phyloP scores from a whole-genome alignment of 2,888 invertebrate species.

The Abrostola triplasia region DNA sequence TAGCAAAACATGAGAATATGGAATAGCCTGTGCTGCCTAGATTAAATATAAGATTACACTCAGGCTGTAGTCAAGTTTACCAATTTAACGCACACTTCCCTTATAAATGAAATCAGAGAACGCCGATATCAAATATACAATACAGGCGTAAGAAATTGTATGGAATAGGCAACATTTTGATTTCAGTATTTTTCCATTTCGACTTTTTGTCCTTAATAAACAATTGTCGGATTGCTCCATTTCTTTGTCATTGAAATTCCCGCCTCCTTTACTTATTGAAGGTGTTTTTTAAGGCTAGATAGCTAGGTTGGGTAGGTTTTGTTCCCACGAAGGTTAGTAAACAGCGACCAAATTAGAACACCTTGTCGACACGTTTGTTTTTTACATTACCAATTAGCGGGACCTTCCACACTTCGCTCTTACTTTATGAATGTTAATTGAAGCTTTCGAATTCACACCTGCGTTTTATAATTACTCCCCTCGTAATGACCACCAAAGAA shows the following conservation, averaged over 20 bases:
- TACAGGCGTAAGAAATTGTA: slow-evolving; percentile 13
- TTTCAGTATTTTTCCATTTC: slow-evolving; percentile 16
- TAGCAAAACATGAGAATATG: slow-evolving; percentile 12
- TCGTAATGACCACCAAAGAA: slow-evolving; percentile 35
- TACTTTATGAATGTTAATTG: slow-evolving; percentile 58
- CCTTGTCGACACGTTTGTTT: slow-evolving; percentile 60
- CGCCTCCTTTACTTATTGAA: slow-evolving; percentile 20
- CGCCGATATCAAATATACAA: slow-evolving; percentile 9
- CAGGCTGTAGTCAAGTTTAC: slow-evolving; percentile 12
- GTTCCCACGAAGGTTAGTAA: slow-evolving; percentile 48
- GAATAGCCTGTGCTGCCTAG: slow-evolving; percentile 22
- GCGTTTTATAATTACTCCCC: slow-evolving; percentile 51
- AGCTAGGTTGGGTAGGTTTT: slow-evolving; percentile 16
- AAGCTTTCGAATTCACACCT: slow-evolving; percentile 57
- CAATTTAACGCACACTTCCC: slow-evolving; percentile 7
- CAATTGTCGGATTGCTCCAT: slow-evolving; percentile 25
- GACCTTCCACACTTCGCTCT: slow-evolving; percentile 41
- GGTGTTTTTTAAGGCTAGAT: slow-evolving; percentile 30
- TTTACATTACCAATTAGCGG: slow-evolving; percentile 62
- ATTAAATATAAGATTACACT: slow-evolving; percentile 36
- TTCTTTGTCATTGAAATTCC: slow-evolving; percentile 27
- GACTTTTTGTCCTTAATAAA: slow-evolving; percentile 21
- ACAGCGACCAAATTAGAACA: slow-evolving; percentile 53
- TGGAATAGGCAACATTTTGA: slow-evolving; percentile 13
- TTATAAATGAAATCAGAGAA: slow-evolving; percentile 29